Conservation (phyloP, 2,113 vertebrate species). For the Thamnophis sirtalis region DNA sequence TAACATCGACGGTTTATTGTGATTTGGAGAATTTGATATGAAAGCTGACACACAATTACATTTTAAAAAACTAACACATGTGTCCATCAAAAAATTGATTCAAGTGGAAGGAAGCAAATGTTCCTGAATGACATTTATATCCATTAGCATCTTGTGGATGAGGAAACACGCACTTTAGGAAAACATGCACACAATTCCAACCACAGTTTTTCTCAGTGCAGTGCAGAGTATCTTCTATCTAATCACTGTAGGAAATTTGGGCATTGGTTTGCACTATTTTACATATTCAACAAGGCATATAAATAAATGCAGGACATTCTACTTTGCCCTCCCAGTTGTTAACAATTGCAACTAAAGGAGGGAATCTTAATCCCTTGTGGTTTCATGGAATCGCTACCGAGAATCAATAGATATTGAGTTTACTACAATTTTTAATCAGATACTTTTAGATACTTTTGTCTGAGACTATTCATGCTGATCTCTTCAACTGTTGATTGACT, state of each 20-base stretch:
- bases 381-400: background rate
- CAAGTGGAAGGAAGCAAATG: background rate
- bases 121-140: background rate
- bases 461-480: background rate
- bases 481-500: background rate
- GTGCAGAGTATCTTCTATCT: no score
- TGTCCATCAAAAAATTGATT: background rate
- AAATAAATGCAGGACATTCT: background rate
- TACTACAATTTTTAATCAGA: background rate
- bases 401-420: background rate
- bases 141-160: background rate
- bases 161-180: background rate
- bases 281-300: background rate
- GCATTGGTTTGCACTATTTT: background rate
- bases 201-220: background rate
- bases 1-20: background rate
- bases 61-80: background rate
- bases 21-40: background rate
- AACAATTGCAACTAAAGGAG: background rate
- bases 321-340: background rate
- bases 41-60: accelerated
- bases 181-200: background rate
- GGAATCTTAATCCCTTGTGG: background rate
- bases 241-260: no score
- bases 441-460: background rate